These are phyloP conservation scores for Athene cunicularia DNA, from an alignment of 2,113 vertebrate genomes.

Conservation along the genomic window DNA sequence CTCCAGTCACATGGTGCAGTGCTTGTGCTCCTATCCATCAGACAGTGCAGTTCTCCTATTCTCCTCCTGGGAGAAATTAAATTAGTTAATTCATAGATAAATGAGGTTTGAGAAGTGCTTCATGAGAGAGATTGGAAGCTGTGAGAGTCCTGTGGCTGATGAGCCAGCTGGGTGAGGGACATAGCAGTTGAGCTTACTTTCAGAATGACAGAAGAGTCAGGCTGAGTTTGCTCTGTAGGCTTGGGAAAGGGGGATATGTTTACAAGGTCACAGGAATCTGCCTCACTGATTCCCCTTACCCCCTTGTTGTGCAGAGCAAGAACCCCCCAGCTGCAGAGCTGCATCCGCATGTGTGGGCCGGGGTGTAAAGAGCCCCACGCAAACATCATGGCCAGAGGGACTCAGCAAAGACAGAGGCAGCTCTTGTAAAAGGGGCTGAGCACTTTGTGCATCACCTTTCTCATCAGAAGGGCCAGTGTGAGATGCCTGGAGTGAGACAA, in stretches of 20 bases:
- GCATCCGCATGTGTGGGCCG: rapidly evolving
- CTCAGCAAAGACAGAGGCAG: background rate
- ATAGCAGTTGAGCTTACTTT: background rate
- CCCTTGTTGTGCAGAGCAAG: background rate
- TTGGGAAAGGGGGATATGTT: background rate
- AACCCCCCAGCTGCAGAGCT: background rate
- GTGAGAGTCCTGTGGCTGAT: background rate
- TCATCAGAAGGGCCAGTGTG: background rate
- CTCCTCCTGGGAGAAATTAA: background rate
- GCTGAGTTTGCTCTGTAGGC: background rate
- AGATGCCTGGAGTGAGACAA: background rate
- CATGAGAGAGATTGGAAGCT: background rate
- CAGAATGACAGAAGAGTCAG: background rate
- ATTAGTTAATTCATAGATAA: background rate
- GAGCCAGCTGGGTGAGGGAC: background rate
- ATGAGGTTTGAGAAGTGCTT: background rate
- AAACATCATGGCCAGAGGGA: background rate
- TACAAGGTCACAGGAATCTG: background rate
- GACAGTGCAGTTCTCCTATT: background rate
- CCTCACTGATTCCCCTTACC: background rate
- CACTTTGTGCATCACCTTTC: background rate
- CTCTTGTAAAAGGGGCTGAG: background rate
- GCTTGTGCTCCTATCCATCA: background rate
- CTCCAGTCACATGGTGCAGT: background rate
- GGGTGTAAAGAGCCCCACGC: too few relatives aligned